phyloP scores from a whole-genome alignment of 2,888 invertebrate species.

The Drosophila stalkeri region DNA sequence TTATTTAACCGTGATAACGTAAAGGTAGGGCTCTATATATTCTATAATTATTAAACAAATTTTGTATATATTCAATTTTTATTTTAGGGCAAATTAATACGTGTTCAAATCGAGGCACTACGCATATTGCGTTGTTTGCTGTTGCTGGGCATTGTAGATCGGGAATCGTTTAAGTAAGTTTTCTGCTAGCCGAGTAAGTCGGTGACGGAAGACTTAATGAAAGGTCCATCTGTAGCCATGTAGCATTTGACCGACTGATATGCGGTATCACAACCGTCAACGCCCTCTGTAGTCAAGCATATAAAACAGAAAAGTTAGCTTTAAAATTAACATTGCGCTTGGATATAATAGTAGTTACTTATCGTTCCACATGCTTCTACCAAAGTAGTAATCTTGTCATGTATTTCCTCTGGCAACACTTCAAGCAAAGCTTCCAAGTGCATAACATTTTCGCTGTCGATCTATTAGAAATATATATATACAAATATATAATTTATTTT shows the following conservation, averaged over 20 bases:
- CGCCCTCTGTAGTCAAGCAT: conserved; percentile 74
- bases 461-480: conserved; percentile 55
- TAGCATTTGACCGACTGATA: conserved; percentile 81
- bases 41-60: not conserved
- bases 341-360: conserved; percentile 58
- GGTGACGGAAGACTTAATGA: conserved; percentile 45
- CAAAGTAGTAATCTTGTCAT: conserved; percentile 63
- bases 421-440: conserved; percentile 80
- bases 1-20: conserved; percentile 81
- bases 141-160: conserved; percentile 74
- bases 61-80: conserved; percentile 17
- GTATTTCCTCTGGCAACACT: conserved; percentile 78
- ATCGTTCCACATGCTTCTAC: conserved; percentile 74
- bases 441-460: conserved; percentile 74
- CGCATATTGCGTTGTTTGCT: conserved; percentile 82
- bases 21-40: conserved; percentile 68
- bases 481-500: not conserved
- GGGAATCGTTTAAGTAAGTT: conserved; percentile 81
- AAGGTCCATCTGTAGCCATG: conserved; percentile 71
- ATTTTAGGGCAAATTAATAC: conserved; percentile 81
- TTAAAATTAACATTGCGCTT: not conserved
- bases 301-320: not conserved
- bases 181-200: conserved; percentile 41
- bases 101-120: conserved; percentile 88
- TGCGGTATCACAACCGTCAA: conserved; percentile 82